Base-by-base conservation (phyloP, 2,888 invertebrate genomes). In the Rutpela maculata region DNA sequence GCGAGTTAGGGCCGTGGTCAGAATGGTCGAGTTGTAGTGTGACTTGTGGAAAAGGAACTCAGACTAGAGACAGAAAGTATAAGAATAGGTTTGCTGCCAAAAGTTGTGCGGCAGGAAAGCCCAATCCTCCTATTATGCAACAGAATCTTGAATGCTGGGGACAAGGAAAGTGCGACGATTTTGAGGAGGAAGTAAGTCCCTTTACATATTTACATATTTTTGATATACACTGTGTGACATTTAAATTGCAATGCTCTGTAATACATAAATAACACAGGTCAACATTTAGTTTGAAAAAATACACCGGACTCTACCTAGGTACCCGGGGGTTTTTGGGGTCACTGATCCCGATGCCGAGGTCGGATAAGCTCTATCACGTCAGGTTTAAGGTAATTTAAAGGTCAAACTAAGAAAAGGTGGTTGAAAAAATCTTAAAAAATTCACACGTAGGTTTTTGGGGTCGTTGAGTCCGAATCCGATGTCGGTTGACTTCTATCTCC, bases 11-110 rank as follows among this genome's bases (percentile, higher is more conserved):
- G 0, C 90, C 92, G 18, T 97, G 96, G 96, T 92, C 93, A 0
- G 92, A 92, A 50, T 97, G 96, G 96, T 95, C 95, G 0, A 92
- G 93, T 31, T 97, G 97, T 88, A 95, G 95, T 6, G 94, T 93
- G 50, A 93, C 92, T 0, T 95, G 95, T 86, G 95, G 95, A 3
- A 90, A 90, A 67, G 94, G 96, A 0, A 92, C 92, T n/a, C 93
- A 95, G 78, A 93, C 94, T 0, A 92, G 96, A 74, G 92, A 93
- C 11, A 91, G 97, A 0, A 92, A 93, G 83, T 96, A 94, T 88
- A 88, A 93, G 57, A 92, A 89, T 71, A 91, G 92, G 78, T 91
- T 92, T 66, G 94, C 94, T 0, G 92, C 91, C 78, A 95, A 95
- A 85, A 92, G 92, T 71, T 95, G 95, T 90, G 87, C 91, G 87